phyloP scores from a whole-genome alignment of 92 coral and sea anemone species.

The Zoanthus sansibaricus region DNA sequence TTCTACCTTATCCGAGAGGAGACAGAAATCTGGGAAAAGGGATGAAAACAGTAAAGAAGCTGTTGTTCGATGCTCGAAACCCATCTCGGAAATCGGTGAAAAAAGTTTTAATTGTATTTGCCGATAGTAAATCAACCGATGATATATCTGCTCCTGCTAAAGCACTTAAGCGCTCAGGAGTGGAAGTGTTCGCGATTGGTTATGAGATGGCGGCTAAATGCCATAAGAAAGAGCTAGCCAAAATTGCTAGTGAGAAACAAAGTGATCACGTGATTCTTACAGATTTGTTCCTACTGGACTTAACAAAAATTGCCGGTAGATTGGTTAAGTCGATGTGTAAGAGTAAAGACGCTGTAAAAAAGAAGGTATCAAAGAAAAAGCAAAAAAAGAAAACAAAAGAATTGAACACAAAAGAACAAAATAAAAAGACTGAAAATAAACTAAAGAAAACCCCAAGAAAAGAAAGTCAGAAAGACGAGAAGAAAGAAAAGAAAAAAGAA shows the following conservation, averaged over 20 bases:
- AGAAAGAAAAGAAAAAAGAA: background rate
- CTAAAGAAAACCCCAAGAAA: background rate
- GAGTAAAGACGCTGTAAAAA: background rate
- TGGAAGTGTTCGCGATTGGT: conserved; percentile 73
- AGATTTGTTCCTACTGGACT: conserved; percentile 14
- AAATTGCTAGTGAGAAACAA: conserved; percentile 8
- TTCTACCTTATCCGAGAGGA: conserved; percentile 43
- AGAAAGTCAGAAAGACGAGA: background rate
- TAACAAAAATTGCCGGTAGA: conserved; percentile 8
- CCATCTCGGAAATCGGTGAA: conserved; percentile 26
- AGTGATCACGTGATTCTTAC: conserved; percentile 31
- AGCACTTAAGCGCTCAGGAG: conserved; percentile 58
- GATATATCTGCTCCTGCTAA: conserved; percentile 61
- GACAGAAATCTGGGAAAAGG: conserved; percentile 46
- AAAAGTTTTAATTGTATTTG: conserved; percentile 67
- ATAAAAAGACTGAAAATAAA: background rate
- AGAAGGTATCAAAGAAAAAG: background rate
- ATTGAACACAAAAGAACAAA: background rate
- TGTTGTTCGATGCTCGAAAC: conserved; percentile 27
- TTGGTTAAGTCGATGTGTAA: conserved; percentile 26
- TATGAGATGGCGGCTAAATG: conserved; percentile 51
- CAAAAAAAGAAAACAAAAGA: background rate
- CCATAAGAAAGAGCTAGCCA: background rate
- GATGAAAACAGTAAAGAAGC: conserved; percentile 6
- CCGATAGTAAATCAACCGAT: conserved; percentile 72